These are phyloP conservation scores for Caenorhabditis elegans DNA, from an alignment of 1,140 invertebrate species.

Conservation along the genomic window DNA sequence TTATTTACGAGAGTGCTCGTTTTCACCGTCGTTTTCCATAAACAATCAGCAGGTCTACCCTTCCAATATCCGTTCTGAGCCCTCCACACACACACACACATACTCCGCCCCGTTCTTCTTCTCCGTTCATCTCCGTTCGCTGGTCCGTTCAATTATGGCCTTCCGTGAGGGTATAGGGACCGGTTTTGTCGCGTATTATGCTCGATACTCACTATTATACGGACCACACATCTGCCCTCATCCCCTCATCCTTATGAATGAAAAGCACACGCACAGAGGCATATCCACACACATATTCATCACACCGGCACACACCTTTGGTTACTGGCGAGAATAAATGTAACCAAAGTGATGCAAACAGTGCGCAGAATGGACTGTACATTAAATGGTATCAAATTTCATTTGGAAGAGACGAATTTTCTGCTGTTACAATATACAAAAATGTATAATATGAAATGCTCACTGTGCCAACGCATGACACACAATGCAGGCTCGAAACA, in stretches of 20 bases:
- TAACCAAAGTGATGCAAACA: slow-evolving; percentile 15
- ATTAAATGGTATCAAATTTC: background rate
- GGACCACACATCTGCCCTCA: slow-evolving; percentile 8
- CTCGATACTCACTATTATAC: slow-evolving; percentile 7
- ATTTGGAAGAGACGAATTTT: background rate
- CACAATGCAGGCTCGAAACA: too few species aligned
- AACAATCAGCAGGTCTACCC: slow-evolving; percentile 20
- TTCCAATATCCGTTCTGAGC: slow-evolving; percentile 25
- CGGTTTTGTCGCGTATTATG: background rate
- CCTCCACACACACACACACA: too few species aligned
- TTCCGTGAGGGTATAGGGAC: background rate
- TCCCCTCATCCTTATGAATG: background rate
- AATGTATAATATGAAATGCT: too few species aligned
- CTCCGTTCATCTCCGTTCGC: background rate
- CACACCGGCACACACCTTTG: too few species aligned
- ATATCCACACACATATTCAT: too few species aligned
- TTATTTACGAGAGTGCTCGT: background rate
- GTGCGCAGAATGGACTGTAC: background rate
- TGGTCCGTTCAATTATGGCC: slow-evolving; percentile 14
- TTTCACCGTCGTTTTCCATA: background rate
- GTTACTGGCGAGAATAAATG: too few species aligned
- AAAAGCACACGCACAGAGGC: too few species aligned
- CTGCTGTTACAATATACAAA: background rate
- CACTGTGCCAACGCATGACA: too few species aligned
- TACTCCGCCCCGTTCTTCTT: background rate